A percentile compares a stretch with the other conserved stretches of the same genome.
Conservation (phyloP, 2,888 invertebrate genomes). For the Callyntrura sp. region DNA sequence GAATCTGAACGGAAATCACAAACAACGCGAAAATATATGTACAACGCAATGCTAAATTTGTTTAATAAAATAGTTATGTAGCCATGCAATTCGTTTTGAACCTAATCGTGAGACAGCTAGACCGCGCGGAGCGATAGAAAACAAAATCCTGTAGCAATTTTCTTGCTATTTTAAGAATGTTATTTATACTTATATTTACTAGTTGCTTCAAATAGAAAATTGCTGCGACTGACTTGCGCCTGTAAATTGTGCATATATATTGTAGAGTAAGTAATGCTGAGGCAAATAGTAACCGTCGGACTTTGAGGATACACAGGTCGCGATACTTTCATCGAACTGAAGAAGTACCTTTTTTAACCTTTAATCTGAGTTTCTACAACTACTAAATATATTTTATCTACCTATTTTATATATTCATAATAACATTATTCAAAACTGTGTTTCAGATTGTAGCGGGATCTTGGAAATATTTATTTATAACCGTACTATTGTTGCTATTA, state of each 20-base stretch:
- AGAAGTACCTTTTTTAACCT: too few species aligned
- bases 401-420: neutral
- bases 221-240: neutral
- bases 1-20: constrained; percentile 33
- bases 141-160: neutral
- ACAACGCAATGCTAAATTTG: constrained; percentile 5
- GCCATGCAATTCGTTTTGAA: too few species aligned
- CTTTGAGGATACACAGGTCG: too few species aligned
- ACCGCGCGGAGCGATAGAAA: neutral
- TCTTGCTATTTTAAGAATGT: neutral
- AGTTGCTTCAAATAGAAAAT: neutral
- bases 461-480: constrained; percentile 1
- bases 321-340: too few species aligned
- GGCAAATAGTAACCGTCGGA: too few species aligned
- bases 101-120: too few species aligned
- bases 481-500: neutral
- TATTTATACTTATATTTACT: neutral
- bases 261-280: too few species aligned
- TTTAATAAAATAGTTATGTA: neutral
- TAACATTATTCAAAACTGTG: neutral
- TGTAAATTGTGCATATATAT: neutral
- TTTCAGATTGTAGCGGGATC: constrained; percentile 3
- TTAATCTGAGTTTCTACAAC: neutral
- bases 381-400: neutral
- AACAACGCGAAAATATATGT: neutral